phyloP scores from a whole-genome alignment of 2,113 vertebrate species.

The Numenius arquata region DNA sequence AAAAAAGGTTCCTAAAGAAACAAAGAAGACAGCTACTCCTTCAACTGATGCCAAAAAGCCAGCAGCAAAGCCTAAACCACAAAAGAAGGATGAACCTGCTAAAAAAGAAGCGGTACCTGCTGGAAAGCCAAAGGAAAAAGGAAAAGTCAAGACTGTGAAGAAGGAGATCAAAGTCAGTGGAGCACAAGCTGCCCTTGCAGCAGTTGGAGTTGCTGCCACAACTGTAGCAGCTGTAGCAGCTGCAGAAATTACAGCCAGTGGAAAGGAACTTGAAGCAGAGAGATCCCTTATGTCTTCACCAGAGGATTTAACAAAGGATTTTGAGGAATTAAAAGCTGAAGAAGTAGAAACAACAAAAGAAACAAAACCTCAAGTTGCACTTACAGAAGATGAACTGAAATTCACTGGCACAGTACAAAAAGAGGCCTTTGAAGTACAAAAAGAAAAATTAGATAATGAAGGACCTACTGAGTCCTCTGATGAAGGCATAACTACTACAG shows the following conservation, averaged over 20 bases:
- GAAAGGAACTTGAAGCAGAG: conserved; percentile 68
- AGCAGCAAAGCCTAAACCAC: conserved; percentile 83
- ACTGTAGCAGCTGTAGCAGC: neutral
- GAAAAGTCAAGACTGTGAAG: conserved; percentile 82
- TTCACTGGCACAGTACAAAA: conserved; percentile 64
- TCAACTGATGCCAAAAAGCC: conserved; percentile 78
- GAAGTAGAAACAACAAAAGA: conserved; percentile 76
- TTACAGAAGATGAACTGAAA: conserved; percentile 69
- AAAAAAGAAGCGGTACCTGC: conserved; percentile 79
- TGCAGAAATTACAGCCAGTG: conserved; percentile 13
- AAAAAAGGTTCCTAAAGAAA: conserved; percentile 84
- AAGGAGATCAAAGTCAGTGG: conserved; percentile 79
- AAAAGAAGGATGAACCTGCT: conserved; percentile 82
- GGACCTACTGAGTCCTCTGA: conserved; percentile 83
- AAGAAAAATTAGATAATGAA: conserved; percentile 79
- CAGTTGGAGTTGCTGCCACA: neutral
- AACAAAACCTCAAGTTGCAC: conserved; percentile 68
- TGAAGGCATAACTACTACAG: conserved; percentile 89
- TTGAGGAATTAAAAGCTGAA: conserved; percentile 87
- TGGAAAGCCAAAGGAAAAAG: conserved; percentile 87
- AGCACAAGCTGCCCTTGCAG: conserved; percentile 53
- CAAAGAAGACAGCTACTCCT: conserved; percentile 78
- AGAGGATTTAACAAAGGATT: conserved; percentile 93
- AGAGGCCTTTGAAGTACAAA: conserved; percentile 76
- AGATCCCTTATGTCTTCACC: conserved; percentile 90